Evolutionary conservation across 2,113 vertebrate genomes (phyloP).

Genomic region (Albula goreensis): DNA sequence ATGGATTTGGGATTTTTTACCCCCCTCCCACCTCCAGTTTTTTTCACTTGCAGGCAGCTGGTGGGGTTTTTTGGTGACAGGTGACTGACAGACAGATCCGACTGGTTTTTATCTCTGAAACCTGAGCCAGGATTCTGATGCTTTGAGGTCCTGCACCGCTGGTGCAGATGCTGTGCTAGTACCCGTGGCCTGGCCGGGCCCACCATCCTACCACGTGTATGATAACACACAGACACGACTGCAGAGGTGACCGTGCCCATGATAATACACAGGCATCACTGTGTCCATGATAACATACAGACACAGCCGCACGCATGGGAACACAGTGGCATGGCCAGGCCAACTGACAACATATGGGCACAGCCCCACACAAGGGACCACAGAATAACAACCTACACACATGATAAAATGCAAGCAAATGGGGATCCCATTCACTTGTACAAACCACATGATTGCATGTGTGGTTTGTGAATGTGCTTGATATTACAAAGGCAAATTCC

Average conservation of each 20-base stretch:
- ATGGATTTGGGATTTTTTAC: slow-evolving; percentile 20
- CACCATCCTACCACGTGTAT: not conserved
- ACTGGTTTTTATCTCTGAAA: not conserved
- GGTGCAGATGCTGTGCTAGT: not conserved
- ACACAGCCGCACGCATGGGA: too few species aligned
- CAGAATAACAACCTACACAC: too few species aligned
- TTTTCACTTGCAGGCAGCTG: not conserved
- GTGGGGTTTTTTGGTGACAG: not conserved
- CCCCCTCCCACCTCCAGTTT: not conserved
- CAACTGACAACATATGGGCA: too few species aligned
- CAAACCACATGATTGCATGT: too few species aligned
- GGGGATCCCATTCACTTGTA: too few species aligned
- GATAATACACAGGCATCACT: not conserved
- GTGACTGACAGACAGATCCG: not conserved
- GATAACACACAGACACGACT: not conserved
- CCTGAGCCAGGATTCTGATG: not conserved
- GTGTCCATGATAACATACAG: not conserved
- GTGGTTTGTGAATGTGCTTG: too few species aligned
- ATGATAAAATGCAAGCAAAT: too few species aligned
- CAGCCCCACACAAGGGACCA: too few species aligned
- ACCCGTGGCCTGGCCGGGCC: not conserved
- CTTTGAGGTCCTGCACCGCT: not conserved
- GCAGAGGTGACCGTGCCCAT: not conserved
- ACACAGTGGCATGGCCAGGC: too few species aligned
- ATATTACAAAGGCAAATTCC: too few species aligned